A percentile compares a stretch with the other conserved stretches of the same genome.
These are phyloP conservation scores for Zoanthus gigantus DNA, from an alignment of 92 coral and sea anemone species.

Conservation along the genomic window DNA sequence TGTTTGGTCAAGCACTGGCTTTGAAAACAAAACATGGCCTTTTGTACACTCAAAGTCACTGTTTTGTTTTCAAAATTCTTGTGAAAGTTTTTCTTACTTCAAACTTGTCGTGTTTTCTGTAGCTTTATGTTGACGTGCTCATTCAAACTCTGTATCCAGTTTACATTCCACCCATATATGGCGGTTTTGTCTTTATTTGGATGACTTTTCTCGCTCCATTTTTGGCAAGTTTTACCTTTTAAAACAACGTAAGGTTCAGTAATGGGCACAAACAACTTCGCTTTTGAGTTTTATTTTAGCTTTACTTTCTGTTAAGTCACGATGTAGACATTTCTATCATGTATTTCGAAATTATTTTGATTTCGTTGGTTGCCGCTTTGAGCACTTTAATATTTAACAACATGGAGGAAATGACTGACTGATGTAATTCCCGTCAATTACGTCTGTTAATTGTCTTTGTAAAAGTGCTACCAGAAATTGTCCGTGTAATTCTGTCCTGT, in stretches of 20 bases:
- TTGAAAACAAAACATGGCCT: background rate
- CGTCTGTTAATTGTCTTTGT: constrained; percentile 11
- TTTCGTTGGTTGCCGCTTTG: constrained; percentile 21
- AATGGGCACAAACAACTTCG: background rate
- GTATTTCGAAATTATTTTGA: constrained; percentile 9
- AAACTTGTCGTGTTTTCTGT: constrained; percentile 3
- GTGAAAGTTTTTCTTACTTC: constrained; percentile 18
- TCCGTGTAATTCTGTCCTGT: background rate
- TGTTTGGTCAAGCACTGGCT: background rate
- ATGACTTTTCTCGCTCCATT: constrained; percentile 66
- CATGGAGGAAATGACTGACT: constrained; percentile 24
- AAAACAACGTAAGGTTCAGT: constrained; percentile 31
- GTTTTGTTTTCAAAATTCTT: constrained; percentile 28
- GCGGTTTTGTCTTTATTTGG: constrained; percentile 99
- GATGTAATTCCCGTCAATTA: constrained; percentile 4
- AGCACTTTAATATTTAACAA: constrained; percentile 28
- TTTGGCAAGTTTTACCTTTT: constrained; percentile 64
- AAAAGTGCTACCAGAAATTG: background rate
- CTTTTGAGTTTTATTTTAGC: background rate
- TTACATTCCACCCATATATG: constrained; percentile 98
- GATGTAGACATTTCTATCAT: background rate
- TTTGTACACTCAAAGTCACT: background rate
- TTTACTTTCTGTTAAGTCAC: background rate
- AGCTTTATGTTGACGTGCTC: constrained; percentile 33
- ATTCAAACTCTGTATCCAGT: constrained; percentile 97